These are phyloP conservation scores for Semaprochilodus insignis DNA, from an alignment of 2,797 vertebrate genomes.

Conservation along the genomic window DNA sequence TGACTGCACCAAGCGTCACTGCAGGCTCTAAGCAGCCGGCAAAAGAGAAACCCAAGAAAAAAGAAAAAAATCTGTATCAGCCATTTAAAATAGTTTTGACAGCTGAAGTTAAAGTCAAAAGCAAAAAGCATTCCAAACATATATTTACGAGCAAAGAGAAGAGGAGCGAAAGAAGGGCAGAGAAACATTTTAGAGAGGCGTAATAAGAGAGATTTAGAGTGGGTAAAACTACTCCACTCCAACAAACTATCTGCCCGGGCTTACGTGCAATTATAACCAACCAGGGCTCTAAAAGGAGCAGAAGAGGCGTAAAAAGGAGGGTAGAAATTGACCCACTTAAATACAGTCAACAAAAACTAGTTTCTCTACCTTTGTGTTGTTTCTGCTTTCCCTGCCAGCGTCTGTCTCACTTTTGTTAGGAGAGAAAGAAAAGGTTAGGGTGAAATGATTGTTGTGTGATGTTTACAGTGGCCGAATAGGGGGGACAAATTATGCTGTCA, in stretches of 20 bases:
- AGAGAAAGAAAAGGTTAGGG: slow-evolving; percentile 70
- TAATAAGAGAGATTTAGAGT: slow-evolving; percentile 39
- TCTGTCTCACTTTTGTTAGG: slow-evolving; percentile 70
- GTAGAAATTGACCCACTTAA: slow-evolving; percentile 76
- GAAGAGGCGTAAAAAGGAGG: slow-evolving; percentile 34
- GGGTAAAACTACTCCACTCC: slow-evolving; percentile 50
- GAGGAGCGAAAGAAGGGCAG: slow-evolving; percentile 15
- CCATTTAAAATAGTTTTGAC: slow-evolving; percentile 22
- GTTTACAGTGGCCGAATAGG: slow-evolving; percentile 93
- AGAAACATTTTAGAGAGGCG: slow-evolving; percentile 24
- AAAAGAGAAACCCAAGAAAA: slow-evolving; percentile 15
- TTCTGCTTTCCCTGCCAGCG: slow-evolving; percentile 45
- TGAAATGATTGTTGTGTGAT: slow-evolving; percentile 89
- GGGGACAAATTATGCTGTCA: slow-evolving; percentile 95
- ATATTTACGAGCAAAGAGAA: background rate
- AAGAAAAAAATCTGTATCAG: slow-evolving; percentile 7
- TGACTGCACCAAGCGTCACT: background rate
- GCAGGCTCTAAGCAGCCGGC: background rate
- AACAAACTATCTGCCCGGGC: slow-evolving; percentile 52
- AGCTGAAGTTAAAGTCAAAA: background rate
- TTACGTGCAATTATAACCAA: slow-evolving; percentile 69
- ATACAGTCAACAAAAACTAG: slow-evolving; percentile 71
- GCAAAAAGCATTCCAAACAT: slow-evolving; percentile 19
- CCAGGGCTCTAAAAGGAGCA: slow-evolving; percentile 62
- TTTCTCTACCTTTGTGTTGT: slow-evolving; percentile 64